Evolutionary conservation across 1,140 invertebrate species (phyloP).

Genomic region (Neoseiulus cucumeris): DNA sequence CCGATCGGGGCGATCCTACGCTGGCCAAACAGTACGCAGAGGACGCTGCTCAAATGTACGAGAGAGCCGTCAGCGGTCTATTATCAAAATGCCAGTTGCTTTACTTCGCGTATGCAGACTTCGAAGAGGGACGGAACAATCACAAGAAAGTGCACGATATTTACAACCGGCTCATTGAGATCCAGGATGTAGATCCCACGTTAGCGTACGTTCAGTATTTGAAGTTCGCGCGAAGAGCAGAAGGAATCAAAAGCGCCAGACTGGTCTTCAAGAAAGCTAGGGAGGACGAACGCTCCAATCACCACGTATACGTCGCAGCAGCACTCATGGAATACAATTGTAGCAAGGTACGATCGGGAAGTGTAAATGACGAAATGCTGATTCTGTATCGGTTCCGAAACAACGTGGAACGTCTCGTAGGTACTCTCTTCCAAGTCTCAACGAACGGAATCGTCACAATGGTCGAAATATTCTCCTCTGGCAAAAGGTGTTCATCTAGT

Average conservation of each 20-base stretch:
- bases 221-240: conserved; percentile 88
- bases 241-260: conserved; percentile 89
- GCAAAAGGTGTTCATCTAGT: conserved; percentile 8
- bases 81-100: conserved; percentile 77
- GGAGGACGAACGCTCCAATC: conserved; percentile 62
- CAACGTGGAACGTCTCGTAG: too few species aligned
- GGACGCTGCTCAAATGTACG: conserved; percentile 79
- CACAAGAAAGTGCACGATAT: conserved; percentile 95
- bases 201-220: conserved; percentile 95
- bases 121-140: conserved; percentile 86
- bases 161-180: conserved; percentile 73
- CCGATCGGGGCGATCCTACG: conserved; percentile 43
- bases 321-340: conserved; percentile 99
- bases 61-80: conserved; percentile 53
- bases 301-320: conserved; percentile 87
- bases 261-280: conserved; percentile 83
- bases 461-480: too few species aligned
- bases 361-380: background rate
- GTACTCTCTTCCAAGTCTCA: background rate
- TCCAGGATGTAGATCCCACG: conserved; percentile 73
- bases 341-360: conserved; percentile 43
- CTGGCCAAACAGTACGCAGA: conserved; percentile 75
- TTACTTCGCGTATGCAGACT: conserved; percentile 96
- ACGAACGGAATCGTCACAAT: too few species aligned
- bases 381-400: conserved; percentile 2